phyloP scores from a whole-genome alignment of 2,797 vertebrate genomes.

The Yasuhikotakia modesta region DNA sequence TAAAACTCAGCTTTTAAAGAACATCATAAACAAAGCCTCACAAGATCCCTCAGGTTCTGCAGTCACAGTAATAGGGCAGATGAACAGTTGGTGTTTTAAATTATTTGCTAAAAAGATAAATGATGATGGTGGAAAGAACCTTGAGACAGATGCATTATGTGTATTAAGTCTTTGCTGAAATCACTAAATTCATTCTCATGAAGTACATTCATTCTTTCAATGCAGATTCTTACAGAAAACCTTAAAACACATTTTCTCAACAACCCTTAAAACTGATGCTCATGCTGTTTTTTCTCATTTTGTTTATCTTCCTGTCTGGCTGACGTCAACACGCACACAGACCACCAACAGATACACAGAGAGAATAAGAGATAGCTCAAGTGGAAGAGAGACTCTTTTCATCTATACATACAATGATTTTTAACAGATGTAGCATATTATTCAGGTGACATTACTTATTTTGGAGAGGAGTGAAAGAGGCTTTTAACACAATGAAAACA shows the following conservation, averaged over 20 bases:
- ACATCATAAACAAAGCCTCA: not conserved
- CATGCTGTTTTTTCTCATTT: constrained; percentile 4
- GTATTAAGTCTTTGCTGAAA: not conserved
- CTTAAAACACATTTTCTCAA: not conserved
- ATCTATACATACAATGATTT: not conserved
- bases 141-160: not conserved
- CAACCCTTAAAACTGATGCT: not conserved
- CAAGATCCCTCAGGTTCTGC: not conserved
- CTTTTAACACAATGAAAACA: too few relatives aligned
- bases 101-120: not conserved
- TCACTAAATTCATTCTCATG: not conserved
- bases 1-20: not conserved
- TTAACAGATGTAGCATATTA: not conserved
- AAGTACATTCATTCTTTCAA: not conserved
- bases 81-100: not conserved
- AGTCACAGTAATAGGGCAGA: not conserved
- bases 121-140: not conserved
- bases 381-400: constrained; percentile 35
- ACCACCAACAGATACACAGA: constrained; percentile 6
- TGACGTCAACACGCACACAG: not conserved
- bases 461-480: not conserved
- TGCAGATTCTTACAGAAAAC: not conserved
- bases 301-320: constrained; percentile 32
- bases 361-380: constrained; percentile 40
- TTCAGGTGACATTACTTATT: not conserved